These are phyloP conservation scores for Archocentrus centrarchus DNA, from an alignment of 2,113 vertebrate genomes.

Conservation along the genomic window DNA sequence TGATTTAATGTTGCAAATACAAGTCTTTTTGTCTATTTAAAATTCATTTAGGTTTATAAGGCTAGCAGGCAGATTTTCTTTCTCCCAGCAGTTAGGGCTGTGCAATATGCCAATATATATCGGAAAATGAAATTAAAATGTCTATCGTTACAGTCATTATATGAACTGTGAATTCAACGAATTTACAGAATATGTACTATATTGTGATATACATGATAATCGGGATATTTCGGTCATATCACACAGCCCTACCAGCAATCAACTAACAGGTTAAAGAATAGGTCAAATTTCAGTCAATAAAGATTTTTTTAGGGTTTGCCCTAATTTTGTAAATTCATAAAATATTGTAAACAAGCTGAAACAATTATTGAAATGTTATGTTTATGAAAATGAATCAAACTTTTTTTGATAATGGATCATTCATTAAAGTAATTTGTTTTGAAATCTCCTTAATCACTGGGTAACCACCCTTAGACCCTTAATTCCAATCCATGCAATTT, in stretches of 20 bases:
- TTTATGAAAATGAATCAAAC: too few relatives aligned
- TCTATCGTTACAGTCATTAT: not conserved
- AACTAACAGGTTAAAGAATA: not conserved
- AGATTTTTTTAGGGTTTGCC: not conserved
- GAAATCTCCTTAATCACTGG: too few relatives aligned
- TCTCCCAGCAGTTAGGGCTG: not conserved
- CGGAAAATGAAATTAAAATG: not conserved
- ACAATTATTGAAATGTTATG: not conserved
- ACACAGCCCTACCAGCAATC: too few relatives aligned
- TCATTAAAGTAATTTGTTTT: too few relatives aligned
- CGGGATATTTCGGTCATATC: too few relatives aligned
- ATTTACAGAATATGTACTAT: not conserved
- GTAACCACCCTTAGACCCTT: too few relatives aligned
- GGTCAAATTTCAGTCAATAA: not conserved
- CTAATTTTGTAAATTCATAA: not conserved
- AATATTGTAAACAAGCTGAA: not conserved
- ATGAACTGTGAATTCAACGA: not conserved
- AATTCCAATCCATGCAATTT: not conserved
- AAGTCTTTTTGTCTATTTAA: not conserved
- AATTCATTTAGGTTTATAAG: not conserved
- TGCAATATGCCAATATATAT: not conserved
- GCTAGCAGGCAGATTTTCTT: not conserved
- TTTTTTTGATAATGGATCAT: too few relatives aligned
- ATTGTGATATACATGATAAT: not conserved
- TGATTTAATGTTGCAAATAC: accelerated